These are phyloP conservation scores for Malaclemys terrapin DNA, from an alignment of 2,113 vertebrate genomes.

Conservation along the genomic window DNA sequence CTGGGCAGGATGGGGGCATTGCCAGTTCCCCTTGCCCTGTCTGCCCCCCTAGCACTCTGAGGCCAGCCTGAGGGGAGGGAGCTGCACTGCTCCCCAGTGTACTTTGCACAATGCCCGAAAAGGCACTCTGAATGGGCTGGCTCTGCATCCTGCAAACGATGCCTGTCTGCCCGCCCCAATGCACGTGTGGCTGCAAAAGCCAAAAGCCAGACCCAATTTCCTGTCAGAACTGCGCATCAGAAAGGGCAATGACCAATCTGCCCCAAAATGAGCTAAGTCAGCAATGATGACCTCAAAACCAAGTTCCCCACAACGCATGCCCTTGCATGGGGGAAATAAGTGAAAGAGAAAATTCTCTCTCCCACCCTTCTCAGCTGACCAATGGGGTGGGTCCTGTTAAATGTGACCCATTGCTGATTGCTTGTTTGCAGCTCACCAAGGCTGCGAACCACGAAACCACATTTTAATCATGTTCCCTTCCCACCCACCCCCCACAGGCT, in stretches of 20 bases:
- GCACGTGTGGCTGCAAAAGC: neutral
- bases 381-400: neutral
- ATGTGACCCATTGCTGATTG: neutral
- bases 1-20: neutral
- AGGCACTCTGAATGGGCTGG: neutral
- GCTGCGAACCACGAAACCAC: neutral
- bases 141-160: neutral
- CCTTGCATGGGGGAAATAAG: neutral
- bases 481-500: constrained; percentile 81
- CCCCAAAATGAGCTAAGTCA: neutral
- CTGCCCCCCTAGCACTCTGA: neutral
- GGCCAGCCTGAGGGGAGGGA: neutral
- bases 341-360: neutral
- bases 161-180: neutral
- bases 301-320: neutral
- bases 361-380: neutral
- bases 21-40: neutral
- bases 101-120: neutral
- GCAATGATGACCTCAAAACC: neutral
- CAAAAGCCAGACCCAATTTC: neutral
- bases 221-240: neutral
- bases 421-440: accelerated
- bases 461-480: constrained; percentile 53
- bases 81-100: neutral
- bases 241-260: neutral